Evolutionary conservation across 2,888 invertebrate species (phyloP).

Genomic region (Erebia palarica): DNA sequence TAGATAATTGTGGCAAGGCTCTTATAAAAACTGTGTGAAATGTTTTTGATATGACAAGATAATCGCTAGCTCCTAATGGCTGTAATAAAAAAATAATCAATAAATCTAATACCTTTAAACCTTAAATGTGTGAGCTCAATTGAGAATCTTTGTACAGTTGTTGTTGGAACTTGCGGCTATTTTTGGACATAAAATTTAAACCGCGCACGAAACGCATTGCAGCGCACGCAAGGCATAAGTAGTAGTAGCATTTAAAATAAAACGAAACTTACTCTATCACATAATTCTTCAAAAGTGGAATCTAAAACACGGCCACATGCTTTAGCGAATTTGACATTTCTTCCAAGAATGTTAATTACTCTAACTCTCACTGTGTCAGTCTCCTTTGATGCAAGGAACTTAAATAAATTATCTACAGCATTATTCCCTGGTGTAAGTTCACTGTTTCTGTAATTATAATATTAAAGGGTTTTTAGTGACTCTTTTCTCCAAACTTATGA

Average conservation of each 20-base stretch:
- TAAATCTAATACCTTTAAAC: too few relatives aligned
- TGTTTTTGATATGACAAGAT: constrained; percentile 94
- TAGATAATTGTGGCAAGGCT: constrained; percentile 92
- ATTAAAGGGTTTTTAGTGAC: neutral
- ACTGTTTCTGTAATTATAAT: constrained; percentile 78
- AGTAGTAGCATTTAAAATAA: neutral
- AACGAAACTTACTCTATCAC: constrained; percentile 87
- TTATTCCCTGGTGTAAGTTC: constrained; percentile 82
- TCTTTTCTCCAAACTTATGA: too few relatives aligned
- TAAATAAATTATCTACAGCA: constrained; percentile 91
- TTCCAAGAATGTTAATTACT: constrained; percentile 92
- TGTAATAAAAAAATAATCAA: constrained; percentile 74
- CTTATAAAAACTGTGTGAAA: constrained; percentile 98
- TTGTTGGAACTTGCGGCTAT: too few relatives aligned
- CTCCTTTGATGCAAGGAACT: constrained; percentile 93
- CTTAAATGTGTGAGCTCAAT: too few relatives aligned
- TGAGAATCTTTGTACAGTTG: too few relatives aligned
- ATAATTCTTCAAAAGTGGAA: constrained; percentile 94
- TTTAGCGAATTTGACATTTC: constrained; percentile 93
- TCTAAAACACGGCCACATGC: constrained; percentile 97
- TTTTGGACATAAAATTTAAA: too few relatives aligned
- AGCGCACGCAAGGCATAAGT: too few relatives aligned
- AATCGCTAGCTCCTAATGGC: constrained; percentile 97
- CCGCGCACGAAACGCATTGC: too few relatives aligned
- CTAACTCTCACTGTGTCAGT: constrained; percentile 94